Conservation (phyloP, 1,140 invertebrate genomes). For the Dreissena rostriformis region DNA sequence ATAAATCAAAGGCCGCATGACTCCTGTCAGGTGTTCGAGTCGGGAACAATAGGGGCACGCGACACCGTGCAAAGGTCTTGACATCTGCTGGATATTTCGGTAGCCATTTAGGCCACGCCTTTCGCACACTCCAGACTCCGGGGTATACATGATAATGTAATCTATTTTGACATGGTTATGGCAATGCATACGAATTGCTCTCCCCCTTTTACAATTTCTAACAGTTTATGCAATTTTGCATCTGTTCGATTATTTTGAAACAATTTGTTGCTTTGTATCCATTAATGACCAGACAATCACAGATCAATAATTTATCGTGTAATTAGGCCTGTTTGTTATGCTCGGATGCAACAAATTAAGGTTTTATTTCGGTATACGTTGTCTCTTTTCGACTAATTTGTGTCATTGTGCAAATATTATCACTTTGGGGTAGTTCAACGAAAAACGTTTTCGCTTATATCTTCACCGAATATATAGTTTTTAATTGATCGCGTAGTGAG, state of each 20-base stretch:
- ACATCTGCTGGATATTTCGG: slow-evolving; percentile 55
- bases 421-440: too few species aligned
- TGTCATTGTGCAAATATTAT: too few species aligned
- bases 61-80: slow-evolving; percentile 31
- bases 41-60: slow-evolving; percentile 47
- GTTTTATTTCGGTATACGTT: too few species aligned
- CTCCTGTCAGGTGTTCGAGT: slow-evolving; percentile 45
- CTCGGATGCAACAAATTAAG: too few species aligned
- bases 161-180: slow-evolving; percentile 54
- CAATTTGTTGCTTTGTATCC: slow-evolving; percentile 43
- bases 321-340: too few species aligned
- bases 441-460: too few species aligned
- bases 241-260: slow-evolving; percentile 36
- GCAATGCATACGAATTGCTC: slow-evolving; percentile 49
- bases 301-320: too few species aligned
- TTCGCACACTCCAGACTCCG: slow-evolving; percentile 42
- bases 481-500: too few species aligned
- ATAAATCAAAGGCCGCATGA: slow-evolving; percentile 19
- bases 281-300: too few species aligned
- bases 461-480: too few species aligned
- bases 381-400: too few species aligned
- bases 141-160: slow-evolving; percentile 49
- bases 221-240: slow-evolving; percentile 53
- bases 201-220: slow-evolving; percentile 39
- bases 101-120: slow-evolving; percentile 46